phyloP scores from a whole-genome alignment of 2,797 vertebrate genomes.

The Rhinoraja longicauda region DNA sequence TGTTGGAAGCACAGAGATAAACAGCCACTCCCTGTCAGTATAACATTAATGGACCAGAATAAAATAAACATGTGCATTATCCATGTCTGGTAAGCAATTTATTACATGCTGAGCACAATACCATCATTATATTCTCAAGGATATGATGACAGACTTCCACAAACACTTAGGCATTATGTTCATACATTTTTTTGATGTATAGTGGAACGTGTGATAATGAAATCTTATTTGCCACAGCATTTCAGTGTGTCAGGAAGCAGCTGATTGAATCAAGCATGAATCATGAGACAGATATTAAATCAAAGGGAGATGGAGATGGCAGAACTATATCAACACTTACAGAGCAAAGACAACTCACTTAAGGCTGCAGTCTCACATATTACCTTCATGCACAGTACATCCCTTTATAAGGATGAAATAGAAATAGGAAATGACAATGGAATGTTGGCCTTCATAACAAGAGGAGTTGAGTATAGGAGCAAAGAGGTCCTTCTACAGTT shows the following conservation, averaged over 20 bases:
- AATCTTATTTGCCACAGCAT: slow-evolving; percentile 32
- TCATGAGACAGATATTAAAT: slow-evolving; percentile 32
- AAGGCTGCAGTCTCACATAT: not conserved
- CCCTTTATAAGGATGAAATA: not conserved
- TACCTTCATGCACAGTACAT: too few species aligned
- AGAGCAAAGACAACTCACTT: not conserved
- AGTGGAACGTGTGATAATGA: slow-evolving; percentile 13
- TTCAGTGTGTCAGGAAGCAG: not conserved
- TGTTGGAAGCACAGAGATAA: not conserved
- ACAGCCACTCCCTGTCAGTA: not conserved
- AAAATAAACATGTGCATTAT: not conserved
- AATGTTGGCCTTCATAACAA: too few species aligned
- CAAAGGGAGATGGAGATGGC: slow-evolving; percentile 14
- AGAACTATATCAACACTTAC: slow-evolving; percentile 7
- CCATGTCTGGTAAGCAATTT: not conserved
- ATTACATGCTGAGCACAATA: not conserved
- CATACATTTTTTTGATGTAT: slow-evolving; percentile 15
- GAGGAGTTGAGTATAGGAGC: too few species aligned
- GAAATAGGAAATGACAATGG: too few species aligned
- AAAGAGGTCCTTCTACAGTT: too few species aligned
- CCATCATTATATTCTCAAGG: slow-evolving; percentile 19
- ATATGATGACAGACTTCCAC: slow-evolving; percentile 22
- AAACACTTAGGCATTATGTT: slow-evolving; percentile 14
- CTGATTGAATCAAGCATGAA: slow-evolving; percentile 8
- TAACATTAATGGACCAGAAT: not conserved